A percentile compares a stretch with the other conserved stretches of the same genome.
These are phyloP conservation scores for Himalopsyche tibetana DNA, from an alignment of 2,888 invertebrate species.

Conservation along the genomic window DNA sequence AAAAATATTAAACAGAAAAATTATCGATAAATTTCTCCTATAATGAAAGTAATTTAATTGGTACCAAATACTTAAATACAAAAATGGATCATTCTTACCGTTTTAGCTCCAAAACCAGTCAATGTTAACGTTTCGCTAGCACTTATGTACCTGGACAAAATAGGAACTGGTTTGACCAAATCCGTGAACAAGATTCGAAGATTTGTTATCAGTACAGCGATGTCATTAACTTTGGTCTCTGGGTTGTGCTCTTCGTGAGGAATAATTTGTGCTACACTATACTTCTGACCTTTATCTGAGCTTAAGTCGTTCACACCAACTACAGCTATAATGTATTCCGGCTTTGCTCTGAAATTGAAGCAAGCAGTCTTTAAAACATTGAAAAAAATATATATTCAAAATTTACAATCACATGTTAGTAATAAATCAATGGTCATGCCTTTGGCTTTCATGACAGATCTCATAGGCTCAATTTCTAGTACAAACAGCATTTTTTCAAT, in stretches of 20 bases:
- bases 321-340: conserved; percentile 51
- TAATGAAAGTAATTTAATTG: too few relatives aligned
- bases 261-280: conserved; percentile 56
- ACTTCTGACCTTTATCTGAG: conserved; percentile 48
- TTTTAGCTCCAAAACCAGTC: conserved; percentile 59
- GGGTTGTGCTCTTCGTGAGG: conserved; percentile 52
- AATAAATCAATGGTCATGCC: too few relatives aligned
- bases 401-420: too few relatives aligned
- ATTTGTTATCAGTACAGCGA: conserved; percentile 57
- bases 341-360: conserved; percentile 39
- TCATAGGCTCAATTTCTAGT: too few relatives aligned
- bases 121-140: conserved; percentile 47
- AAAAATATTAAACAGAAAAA: too few relatives aligned
- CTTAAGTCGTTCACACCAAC: conserved; percentile 56
- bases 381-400: too few relatives aligned
- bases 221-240: conserved; percentile 60
- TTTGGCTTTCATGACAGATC: too few relatives aligned
- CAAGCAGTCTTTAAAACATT: background rate
- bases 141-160: conserved; percentile 46
- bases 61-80: background rate
- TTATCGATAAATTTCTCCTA: too few relatives aligned
- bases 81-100: conserved; percentile 48
- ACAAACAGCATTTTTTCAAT: too few relatives aligned
- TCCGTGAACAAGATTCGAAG: conserved; percentile 46
- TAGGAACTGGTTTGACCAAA: conserved; percentile 36